Conservation (phyloP, 2,113 vertebrate genomes). For the Etheostoma cragini region DNA sequence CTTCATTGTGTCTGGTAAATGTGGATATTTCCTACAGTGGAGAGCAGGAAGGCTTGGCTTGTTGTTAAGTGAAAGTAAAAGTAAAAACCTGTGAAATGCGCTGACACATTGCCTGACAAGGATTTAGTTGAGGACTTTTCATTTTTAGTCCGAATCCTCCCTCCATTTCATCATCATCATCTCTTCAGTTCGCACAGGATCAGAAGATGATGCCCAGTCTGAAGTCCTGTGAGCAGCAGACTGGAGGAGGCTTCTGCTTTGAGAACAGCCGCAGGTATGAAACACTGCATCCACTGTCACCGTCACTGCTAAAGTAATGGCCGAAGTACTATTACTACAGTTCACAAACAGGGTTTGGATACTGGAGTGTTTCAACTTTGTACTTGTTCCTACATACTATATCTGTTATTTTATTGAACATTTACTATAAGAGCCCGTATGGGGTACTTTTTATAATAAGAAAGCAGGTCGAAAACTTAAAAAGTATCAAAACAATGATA, state of each 20-base stretch:
- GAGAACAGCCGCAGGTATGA: slow-evolving; percentile 82
- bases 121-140: neutral
- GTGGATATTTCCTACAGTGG: slow-evolving; percentile 42
- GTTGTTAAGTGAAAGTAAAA: slow-evolving; percentile 65
- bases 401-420: too few relatives aligned
- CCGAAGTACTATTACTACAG: neutral
- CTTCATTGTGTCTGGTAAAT: neutral
- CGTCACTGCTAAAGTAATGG: too few relatives aligned
- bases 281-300: neutral
- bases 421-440: too few relatives aligned
- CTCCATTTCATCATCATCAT: neutral
- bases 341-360: too few relatives aligned
- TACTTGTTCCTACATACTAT: too few relatives aligned
- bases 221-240: slow-evolving; percentile 25
- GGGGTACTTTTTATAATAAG: too few relatives aligned
- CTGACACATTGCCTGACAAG: neutral
- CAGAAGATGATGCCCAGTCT: slow-evolving; percentile 69
- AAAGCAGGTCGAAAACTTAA: too few relatives aligned
- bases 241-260: slow-evolving; percentile 78
- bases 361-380: too few relatives aligned
- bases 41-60: slow-evolving; percentile 14
- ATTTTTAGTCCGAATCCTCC: neutral
- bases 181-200: neutral
- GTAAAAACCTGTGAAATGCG: slow-evolving; percentile 14
- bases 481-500: too few relatives aligned